A percentile compares a stretch with the other conserved stretches of the same genome.
Conservation (phyloP, 2,888 invertebrate species). For the Frankliniella fusca region DNA sequence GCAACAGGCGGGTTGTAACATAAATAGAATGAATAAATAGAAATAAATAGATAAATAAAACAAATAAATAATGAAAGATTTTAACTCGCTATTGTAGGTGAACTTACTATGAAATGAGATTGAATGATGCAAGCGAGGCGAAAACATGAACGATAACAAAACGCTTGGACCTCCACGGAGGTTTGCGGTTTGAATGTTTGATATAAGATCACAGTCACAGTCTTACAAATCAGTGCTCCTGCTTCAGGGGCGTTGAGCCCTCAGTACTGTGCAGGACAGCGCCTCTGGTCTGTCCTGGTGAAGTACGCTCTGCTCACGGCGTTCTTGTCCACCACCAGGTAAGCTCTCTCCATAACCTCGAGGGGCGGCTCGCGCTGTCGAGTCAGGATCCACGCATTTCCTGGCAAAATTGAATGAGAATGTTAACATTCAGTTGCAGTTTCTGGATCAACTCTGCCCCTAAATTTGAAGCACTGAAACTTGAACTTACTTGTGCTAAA, state of each 20-base stretch:
- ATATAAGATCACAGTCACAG: not conserved
- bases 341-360: slow-evolving; percentile 57
- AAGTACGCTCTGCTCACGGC: slow-evolving; percentile 57
- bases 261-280: slow-evolving; percentile 49
- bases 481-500: slow-evolving; percentile 50
- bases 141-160: not conserved
- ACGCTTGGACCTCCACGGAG: not conserved
- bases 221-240: not conserved
- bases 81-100: no score
- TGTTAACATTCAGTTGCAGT: not conserved
- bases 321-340: slow-evolving; percentile 55
- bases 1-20: not conserved
- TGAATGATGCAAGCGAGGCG: not conserved
- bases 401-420: slow-evolving; percentile 37
- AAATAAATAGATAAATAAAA: not conserved
- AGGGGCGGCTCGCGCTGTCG: slow-evolving; percentile 56
- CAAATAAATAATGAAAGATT: not conserved
- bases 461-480: not conserved
- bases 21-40: not conserved
- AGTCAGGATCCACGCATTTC: slow-evolving; percentile 60
- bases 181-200: not conserved
- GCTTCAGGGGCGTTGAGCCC: no score
- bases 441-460: not conserved
- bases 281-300: slow-evolving; percentile 59
- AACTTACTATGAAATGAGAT: not conserved